A percentile compares a stretch with the other conserved stretches of the same genome.
Conservation (phyloP, 23 tunicate species). For the Aplidium turbinatum region DNA sequence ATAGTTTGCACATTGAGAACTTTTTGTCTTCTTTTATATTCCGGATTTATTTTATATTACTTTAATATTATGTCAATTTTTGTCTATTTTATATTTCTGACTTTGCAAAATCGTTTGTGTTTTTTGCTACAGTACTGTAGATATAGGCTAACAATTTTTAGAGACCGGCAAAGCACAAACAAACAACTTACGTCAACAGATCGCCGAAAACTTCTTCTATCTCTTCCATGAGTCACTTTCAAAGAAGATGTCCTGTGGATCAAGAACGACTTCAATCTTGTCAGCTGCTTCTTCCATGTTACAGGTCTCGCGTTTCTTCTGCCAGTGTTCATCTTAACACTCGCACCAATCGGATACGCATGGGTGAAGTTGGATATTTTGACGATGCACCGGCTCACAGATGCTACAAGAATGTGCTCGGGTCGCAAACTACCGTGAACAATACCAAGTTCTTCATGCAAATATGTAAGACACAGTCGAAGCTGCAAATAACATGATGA, state of each 20-base stretch:
- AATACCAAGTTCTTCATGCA: slow-evolving; percentile 37
- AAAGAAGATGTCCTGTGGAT: slow-evolving; percentile 34
- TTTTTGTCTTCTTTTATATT: too few species aligned
- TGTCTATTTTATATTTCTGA: too few species aligned
- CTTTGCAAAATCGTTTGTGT: too few species aligned
- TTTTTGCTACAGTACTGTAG: too few species aligned
- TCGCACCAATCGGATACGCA: slow-evolving; percentile 42
- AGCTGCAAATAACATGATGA: slow-evolving; percentile 20
- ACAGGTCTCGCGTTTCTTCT: not conserved
- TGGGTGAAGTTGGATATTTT: slow-evolving; percentile 49
- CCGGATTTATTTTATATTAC: too few species aligned
- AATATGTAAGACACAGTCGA: slow-evolving; percentile 25
- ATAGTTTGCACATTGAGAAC: too few species aligned
- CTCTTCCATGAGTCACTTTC: slow-evolving; percentile 18
- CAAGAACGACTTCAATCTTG: slow-evolving; percentile 39
- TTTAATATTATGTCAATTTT: too few species aligned
- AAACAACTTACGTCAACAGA: slow-evolving; percentile 21
- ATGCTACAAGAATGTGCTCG: slow-evolving; percentile 42
- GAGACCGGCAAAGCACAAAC: too few species aligned
- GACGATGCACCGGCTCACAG: slow-evolving; percentile 43
- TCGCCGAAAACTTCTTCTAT: not conserved
- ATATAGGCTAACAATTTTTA: too few species aligned
- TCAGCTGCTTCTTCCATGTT: not conserved
- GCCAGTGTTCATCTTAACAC: slow-evolving; percentile 45
- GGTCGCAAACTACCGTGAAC: slow-evolving; percentile 58